A percentile compares a stretch with the other conserved stretches of the same genome.
Conservation (phyloP, 64 coral and sea anemone species). For the Montipora foliosa region DNA sequence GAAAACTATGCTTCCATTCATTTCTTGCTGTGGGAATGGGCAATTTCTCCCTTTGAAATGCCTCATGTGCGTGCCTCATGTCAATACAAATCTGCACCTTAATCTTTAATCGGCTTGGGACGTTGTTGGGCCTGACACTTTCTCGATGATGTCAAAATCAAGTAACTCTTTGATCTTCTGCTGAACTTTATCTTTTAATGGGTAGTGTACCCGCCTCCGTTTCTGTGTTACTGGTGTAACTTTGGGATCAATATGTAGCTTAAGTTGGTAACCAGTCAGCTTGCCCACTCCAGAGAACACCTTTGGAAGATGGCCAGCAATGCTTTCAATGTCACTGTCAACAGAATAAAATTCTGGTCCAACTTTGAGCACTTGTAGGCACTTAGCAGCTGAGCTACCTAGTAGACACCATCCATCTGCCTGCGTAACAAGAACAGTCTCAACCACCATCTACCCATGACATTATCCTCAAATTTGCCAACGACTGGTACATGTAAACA, state of each 20-base stretch:
- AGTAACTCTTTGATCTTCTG: not conserved
- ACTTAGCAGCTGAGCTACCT: slow-evolving; percentile 37
- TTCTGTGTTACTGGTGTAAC: slow-evolving; percentile 23
- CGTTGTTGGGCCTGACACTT: slow-evolving; percentile 48
- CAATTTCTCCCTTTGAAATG: slow-evolving; percentile 51
- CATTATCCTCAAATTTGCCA: slow-evolving; percentile 10
- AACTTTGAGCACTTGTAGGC: slow-evolving; percentile 28
- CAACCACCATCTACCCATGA: not conserved
- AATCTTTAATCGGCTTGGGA: slow-evolving; percentile 26
- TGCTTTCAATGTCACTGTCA: not conserved
- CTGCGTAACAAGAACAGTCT: slow-evolving; percentile 49
- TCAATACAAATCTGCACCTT: slow-evolving; percentile 28
- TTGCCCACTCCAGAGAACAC: slow-evolving; percentile 24
- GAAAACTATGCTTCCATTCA: slow-evolving; percentile 59
- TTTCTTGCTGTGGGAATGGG: slow-evolving; percentile 53
- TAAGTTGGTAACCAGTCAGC: not conserved
- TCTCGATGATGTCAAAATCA: slow-evolving; percentile 26
- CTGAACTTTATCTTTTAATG: slow-evolving; percentile 14
- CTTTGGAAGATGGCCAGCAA: not conserved
- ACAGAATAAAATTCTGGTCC: slow-evolving; percentile 20
- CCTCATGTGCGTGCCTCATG: slow-evolving; percentile 39
- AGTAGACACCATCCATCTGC: slow-evolving; percentile 42
- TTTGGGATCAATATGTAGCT: not conserved
- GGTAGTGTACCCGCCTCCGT: slow-evolving; percentile 1
- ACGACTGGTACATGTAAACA: slow-evolving; percentile 11